Percentiles rank a stretch among this genome's conserved stretches.
Evolutionary conservation across 2,797 vertebrate genomes (phyloP).

Genomic region (Todus mexicanus): DNA sequence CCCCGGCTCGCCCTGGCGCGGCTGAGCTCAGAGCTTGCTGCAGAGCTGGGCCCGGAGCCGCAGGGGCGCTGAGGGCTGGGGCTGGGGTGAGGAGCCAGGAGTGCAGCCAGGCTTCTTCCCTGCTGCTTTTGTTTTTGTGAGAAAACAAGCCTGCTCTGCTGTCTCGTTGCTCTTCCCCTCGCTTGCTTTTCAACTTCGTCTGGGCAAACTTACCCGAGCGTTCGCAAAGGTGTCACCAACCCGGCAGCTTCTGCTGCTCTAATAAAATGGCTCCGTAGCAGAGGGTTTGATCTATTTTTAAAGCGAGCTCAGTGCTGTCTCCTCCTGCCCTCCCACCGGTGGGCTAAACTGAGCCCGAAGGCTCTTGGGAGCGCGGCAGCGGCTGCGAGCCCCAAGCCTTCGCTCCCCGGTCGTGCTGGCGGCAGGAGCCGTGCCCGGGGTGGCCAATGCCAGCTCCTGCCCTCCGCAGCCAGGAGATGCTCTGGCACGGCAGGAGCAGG

Average conservation of each 20-base stretch:
- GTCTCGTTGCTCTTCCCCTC: not conserved
- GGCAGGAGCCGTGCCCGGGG: rapidly evolving
- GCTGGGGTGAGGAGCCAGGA: rapidly evolving
- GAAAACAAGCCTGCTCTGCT: not conserved
- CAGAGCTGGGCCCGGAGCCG: not conserved
- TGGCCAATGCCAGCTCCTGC: rapidly evolving
- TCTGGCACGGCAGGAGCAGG: rapidly evolving
- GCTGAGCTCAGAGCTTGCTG: not conserved
- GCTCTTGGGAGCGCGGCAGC: not conserved
- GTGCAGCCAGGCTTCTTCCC: not conserved
- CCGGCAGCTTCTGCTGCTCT: conserved; percentile 31
- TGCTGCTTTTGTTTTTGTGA: not conserved
- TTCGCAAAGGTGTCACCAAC: conserved; percentile 6
- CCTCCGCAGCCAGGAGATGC: rapidly evolving
- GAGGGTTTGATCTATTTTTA: conserved; percentile 60
- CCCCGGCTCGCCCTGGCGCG: rapidly evolving
- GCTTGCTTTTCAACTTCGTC: not conserved
- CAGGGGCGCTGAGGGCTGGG: not conserved
- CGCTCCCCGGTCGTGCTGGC: rapidly evolving
- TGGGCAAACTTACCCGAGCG: not conserved
- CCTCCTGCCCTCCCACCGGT: conserved; percentile 36
- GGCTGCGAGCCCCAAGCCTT: not conserved
- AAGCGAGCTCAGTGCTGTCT: conserved; percentile 4
- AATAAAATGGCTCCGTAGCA: conserved; percentile 45
- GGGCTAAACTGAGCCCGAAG: not conserved